Base-by-base conservation (phyloP, 2,113 vertebrate species). In the Scomber japonicus region DNA sequence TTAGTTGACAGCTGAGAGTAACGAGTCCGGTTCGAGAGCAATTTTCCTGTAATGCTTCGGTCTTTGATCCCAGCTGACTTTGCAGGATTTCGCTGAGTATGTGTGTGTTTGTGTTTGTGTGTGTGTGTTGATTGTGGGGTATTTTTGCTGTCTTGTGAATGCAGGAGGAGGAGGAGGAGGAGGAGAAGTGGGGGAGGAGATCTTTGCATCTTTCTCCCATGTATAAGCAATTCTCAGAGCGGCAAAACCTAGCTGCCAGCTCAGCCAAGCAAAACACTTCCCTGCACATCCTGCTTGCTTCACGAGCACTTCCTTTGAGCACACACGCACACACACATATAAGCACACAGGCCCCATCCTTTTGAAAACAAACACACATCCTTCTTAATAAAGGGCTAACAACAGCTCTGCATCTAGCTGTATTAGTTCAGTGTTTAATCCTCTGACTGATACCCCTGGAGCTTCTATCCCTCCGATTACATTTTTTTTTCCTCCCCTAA, bases 221-320 rank as follows among this genome's bases (percentile, higher is more conserved):
- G 69, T 31, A 89, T 67, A 71, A 80, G 84, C 68, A 79, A 51
- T 71, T 56, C 77, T 83, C 53, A 40, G 83, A 78, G 63, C 60
- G 71, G 64, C 74, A 77, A 77, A 77, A 60, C 44, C 35, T 69
- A 45, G 60, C 74, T 81, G 80, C 54, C 74, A 80, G 79, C 65
- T 73, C 72, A 67, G 82, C 90, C 83, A 74, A 88, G 68, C 79
- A 76, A 88, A 91, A 91, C 86, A 91, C 88, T 93, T 92, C 77
- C 80, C 88, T 74, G 76, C 60, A 80, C 83, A 90, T 94, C 87
- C 90, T 91, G 90, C 84, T 78, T 75, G 79, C 85, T 78, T 84
- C 48, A 68, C 46, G n/a, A 91, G 77, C 78, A 84, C 88, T 90
- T 93, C 91, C 92, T 90, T 82, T 67, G 81, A 72, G 72, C 65